These are phyloP conservation scores for Neolamprologus hecqui DNA, from an alignment of 2,113 vertebrate genomes.

Conservation along the genomic window DNA sequence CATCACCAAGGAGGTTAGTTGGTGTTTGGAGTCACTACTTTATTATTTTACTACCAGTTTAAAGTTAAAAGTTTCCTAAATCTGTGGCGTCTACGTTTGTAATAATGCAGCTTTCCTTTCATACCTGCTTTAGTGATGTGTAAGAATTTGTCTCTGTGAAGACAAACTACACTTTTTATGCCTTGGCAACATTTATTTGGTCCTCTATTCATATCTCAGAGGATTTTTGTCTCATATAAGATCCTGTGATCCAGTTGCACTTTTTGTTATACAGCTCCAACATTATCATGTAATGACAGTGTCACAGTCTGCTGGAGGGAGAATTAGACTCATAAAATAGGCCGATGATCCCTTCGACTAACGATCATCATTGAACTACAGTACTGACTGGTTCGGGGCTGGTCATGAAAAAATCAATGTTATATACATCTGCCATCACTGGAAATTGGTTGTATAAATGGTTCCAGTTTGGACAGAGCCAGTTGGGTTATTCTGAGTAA, in stretches of 20 bases:
- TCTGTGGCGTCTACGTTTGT: not conserved
- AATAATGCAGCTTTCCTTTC: not conserved
- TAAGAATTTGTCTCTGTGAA: not conserved
- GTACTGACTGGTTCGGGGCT: not conserved
- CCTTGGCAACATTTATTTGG: not conserved
- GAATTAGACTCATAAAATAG: not conserved
- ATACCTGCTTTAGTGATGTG: not conserved
- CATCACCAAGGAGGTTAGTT: slow-evolving; percentile 91
- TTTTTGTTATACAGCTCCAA: not conserved
- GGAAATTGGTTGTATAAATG: not conserved
- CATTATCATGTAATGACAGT: not conserved
- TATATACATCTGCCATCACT: not conserved
- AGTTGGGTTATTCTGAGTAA: slow-evolving; percentile 72
- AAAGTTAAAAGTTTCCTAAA: not conserved
- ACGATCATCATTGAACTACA: not conserved
- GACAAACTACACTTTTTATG: not conserved
- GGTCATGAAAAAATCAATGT: not conserved
- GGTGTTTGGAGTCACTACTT: slow-evolving; percentile 27
- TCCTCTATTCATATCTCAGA: not conserved
- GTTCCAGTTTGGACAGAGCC: slow-evolving; percentile 58
- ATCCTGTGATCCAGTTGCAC: not conserved
- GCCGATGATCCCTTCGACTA: not conserved
- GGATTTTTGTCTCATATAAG: not conserved
- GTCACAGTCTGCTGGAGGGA: not conserved
- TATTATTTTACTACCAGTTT: not conserved